Conservation (phyloP, 2,797 vertebrate genomes). For the Bovichtus diacanthus region DNA sequence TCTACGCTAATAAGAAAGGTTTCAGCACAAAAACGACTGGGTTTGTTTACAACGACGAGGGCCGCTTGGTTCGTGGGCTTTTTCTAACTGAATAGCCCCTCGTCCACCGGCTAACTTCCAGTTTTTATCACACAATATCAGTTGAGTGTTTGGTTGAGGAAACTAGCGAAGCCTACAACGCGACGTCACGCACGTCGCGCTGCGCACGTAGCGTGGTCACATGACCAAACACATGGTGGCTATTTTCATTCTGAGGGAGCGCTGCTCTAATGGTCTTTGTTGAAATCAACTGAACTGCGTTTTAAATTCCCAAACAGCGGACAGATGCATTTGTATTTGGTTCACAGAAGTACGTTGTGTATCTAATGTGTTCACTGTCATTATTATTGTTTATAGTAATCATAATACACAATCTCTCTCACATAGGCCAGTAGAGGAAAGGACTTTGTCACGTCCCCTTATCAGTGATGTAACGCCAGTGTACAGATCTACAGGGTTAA, state of each 20-base stretch:
- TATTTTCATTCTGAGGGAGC: conserved; percentile 68
- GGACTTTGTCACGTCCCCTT: not conserved
- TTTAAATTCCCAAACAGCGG: not conserved
- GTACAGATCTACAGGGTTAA: not conserved
- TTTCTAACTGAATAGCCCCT: conserved; percentile 27
- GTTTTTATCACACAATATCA: conserved; percentile 75
- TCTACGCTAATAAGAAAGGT: conserved; percentile 10
- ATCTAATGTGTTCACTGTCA: not conserved
- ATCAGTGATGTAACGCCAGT: conserved; percentile 11
- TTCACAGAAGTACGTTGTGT: not conserved
- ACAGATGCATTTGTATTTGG: not conserved
- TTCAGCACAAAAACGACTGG: not conserved
- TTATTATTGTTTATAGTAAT: not conserved
- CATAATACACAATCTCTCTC: not conserved
- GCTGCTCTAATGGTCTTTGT: not conserved
- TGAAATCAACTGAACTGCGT: not conserved
- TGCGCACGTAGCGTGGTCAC: conserved; percentile 75
- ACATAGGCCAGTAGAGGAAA: not conserved
- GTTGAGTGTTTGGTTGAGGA: conserved; percentile 77
- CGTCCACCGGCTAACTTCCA: conserved; percentile 63
- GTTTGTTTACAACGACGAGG: conserved; percentile 10
- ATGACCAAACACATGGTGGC: conserved; percentile 81
- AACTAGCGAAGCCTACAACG: conserved; percentile 71
- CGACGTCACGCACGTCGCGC: conserved; percentile 75
- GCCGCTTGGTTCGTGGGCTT: conserved; percentile 1